Percentiles rank a stretch among this genome's conserved stretches.
Evolutionary conservation across 2,888 invertebrate genomes (phyloP).

Genomic region (Acanthopleura granulata): DNA sequence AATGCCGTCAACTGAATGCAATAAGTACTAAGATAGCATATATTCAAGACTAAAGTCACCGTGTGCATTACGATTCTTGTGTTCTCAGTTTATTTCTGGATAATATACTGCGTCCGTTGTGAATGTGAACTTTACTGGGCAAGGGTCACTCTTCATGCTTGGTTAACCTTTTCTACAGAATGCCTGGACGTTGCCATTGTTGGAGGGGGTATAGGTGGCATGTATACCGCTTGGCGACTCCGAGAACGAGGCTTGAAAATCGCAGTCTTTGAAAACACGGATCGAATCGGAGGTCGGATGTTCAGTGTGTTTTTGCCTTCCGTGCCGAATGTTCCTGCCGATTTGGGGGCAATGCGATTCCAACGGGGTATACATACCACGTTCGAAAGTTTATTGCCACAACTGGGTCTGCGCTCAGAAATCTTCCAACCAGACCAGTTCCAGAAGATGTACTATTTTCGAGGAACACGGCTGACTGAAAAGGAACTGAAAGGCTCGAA

Average conservation of each 20-base stretch:
- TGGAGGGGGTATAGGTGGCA: background rate
- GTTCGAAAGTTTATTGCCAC: background rate
- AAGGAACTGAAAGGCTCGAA: background rate
- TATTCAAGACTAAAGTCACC: too few relatives aligned
- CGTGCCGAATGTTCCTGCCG: background rate
- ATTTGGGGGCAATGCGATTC: background rate
- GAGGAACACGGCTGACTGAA: background rate
- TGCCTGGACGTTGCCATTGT: slow-evolving; percentile 5
- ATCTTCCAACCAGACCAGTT: background rate
- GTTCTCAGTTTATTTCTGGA: too few relatives aligned
- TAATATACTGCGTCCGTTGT: too few relatives aligned
- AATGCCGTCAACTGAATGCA: too few relatives aligned
- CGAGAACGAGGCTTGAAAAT: background rate
- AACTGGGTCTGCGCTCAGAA: background rate
- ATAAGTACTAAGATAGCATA: too few relatives aligned
- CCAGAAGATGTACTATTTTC: background rate
- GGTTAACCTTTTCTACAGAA: background rate
- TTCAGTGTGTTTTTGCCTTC: background rate
- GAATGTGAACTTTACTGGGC: too few relatives aligned
- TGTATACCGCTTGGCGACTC: background rate
- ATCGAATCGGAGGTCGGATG: slow-evolving; percentile 6
- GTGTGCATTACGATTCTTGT: too few relatives aligned
- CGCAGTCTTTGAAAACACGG: background rate
- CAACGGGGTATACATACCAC: background rate
- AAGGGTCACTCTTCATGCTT: too few relatives aligned